These are phyloP conservation scores for Noctua comes DNA, from an alignment of 2,888 invertebrate species.

Conservation along the genomic window DNA sequence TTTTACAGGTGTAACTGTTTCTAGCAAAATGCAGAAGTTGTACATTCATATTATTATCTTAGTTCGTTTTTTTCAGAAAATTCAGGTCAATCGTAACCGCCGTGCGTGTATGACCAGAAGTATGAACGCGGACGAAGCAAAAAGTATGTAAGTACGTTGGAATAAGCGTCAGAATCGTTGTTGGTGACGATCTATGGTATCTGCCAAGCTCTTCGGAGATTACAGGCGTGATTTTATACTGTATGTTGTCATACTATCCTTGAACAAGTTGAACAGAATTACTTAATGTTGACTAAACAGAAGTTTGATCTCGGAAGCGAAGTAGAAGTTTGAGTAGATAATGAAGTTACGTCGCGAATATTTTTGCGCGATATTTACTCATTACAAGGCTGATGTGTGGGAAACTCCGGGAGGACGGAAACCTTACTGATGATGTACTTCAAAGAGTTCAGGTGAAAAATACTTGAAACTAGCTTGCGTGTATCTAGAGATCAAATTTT, in stretches of 20 bases:
- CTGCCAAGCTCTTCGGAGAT: neutral
- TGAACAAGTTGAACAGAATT: slow-evolving; percentile 19
- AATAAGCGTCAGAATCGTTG: no score
- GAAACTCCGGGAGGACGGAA: neutral
- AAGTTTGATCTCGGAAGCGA: slow-evolving; percentile 20
- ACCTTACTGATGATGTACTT: neutral
- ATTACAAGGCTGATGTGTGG: neutral
- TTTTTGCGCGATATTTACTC: slow-evolving; percentile 9
- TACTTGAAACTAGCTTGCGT: neutral
- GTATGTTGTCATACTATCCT: neutral
- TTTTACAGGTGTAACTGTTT: no score
- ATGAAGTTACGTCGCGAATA: slow-evolving; percentile 22
- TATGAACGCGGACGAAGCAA: no score
- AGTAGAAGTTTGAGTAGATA: slow-evolving; percentile 14
- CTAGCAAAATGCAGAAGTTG: no score
- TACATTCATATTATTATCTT: no score
- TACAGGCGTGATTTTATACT: neutral
- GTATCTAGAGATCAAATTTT: no score
- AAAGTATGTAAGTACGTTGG: no score
- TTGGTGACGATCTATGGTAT: no score
- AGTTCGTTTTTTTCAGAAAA: no score
- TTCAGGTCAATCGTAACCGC: no score
- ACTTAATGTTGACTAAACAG: slow-evolving; percentile 26
- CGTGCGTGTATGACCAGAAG: no score
- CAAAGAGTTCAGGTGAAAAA: neutral